These are phyloP conservation scores for Tapirus terrestris DNA, from an alignment of 2,113 vertebrate species.

Conservation along the genomic window DNA sequence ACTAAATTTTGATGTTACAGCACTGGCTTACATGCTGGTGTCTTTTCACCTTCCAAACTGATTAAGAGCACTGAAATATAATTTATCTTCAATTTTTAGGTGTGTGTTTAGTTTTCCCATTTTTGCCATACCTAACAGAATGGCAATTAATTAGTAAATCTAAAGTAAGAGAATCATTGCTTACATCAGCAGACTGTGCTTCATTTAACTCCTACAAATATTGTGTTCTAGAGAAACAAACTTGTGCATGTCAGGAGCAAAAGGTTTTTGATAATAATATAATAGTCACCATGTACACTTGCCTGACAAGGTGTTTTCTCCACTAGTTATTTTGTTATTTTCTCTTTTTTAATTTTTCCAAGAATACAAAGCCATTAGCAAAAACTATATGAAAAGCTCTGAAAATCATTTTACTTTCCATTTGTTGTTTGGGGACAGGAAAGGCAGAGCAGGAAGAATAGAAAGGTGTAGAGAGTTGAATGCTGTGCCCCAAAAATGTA, in stretches of 20 bases:
- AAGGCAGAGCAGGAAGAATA: not conserved
- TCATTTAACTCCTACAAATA: slow-evolving; percentile 49
- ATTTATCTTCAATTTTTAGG: slow-evolving; percentile 71
- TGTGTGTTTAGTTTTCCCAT: slow-evolving; percentile 60
- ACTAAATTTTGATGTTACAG: slow-evolving; percentile 63
- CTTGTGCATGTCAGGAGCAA: not conserved
- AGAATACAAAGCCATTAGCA: not conserved
- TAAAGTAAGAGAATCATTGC: slow-evolving; percentile 44
- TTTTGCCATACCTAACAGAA: slow-evolving; percentile 63
- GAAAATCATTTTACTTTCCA: slow-evolving; percentile 36
- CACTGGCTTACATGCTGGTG: slow-evolving; percentile 65
- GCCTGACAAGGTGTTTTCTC: not conserved
- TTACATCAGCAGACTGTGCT: not conserved
- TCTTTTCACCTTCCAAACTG: slow-evolving; percentile 64
- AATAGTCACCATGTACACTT: not conserved
- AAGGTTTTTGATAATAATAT: not conserved
- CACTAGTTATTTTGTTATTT: not conserved
- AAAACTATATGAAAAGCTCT: not conserved
- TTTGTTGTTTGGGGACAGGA: not conserved
- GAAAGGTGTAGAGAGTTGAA: not conserved
- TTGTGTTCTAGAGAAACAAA: not conserved
- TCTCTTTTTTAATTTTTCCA: slow-evolving; percentile 37
- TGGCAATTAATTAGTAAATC: slow-evolving; percentile 52
- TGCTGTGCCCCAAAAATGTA: not conserved
- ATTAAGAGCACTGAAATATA: slow-evolving; percentile 57